Evolutionary conservation across 2,113 vertebrate species (phyloP), one percentile per base, ranked within the genome.

Genomic region (Atrichornis clamosus): DNA sequence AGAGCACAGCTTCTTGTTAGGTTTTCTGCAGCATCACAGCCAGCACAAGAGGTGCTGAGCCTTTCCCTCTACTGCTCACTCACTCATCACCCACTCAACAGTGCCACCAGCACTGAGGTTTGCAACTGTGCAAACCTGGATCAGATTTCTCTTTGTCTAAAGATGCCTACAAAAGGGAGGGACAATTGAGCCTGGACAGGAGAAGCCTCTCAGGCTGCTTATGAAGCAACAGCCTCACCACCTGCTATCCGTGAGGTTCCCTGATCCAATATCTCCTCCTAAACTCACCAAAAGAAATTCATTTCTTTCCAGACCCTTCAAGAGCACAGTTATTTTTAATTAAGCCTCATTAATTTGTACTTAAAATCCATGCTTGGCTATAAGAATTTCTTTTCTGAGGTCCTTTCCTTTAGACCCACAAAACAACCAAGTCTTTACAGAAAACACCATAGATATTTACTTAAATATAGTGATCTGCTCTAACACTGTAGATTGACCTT

Each of bases 21-120:
- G 4, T 69, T 69, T 53, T 21, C 23, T 52, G 11, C 78, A 60
- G 53, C 55, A 39, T 3, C 27, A 15, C 72, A 70, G 64, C 5
- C 78, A 65, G 11, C 42, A 13, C 3, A 4, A 7, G 41, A 72
- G 70, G 37, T 3, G 2, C 56, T 62, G 67, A n/a, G 39, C 49
- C 28, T 19, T 27, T 35, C 42, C 39, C 44, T 72, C 39, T 26
- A 60, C 49, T 55, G 24, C 65, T 63, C 56, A 2, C 47, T 26
- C 62, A 14, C 55, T 55, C 58, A 13, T 55, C 69, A 35, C 60
- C 14, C 50, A 5, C 41, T 10, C 79, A 55, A 1, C 24, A 39
- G 17, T 9, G 21, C 41, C 41, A 37, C 41, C 41, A 37, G 30
- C 0, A 0, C 44, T 46, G 58, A 55, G 53, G 18, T 53, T 52